phyloP scores from a whole-genome alignment of 2,888 invertebrate genomes.

The Eilema sororculum region DNA sequence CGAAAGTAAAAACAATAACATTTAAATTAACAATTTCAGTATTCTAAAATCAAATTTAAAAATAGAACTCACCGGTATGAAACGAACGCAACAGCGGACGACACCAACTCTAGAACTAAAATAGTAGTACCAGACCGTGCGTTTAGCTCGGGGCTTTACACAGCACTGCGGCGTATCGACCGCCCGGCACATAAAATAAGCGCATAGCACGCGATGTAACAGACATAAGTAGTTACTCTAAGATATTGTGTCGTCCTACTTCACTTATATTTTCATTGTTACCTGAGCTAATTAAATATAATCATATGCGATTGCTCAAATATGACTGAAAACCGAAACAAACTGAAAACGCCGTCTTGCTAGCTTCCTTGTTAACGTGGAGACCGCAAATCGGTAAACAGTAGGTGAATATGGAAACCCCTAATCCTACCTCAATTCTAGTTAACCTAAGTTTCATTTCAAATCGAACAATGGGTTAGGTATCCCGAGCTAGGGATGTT shows the following conservation, averaged over 20 bases:
- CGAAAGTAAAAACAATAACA: not conserved
- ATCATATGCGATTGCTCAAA: not conserved
- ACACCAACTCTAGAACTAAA: constrained; percentile 52
- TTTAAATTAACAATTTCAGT: not conserved
- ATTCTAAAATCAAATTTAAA: constrained; percentile 16
- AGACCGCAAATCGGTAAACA: not conserved
- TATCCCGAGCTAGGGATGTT: too few species aligned
- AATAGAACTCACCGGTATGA: constrained; percentile 53
- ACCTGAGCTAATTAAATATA: constrained; percentile 49
- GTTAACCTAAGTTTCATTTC: too few species aligned
- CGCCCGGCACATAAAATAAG: constrained; percentile 68
- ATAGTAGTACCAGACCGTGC: constrained; percentile 58
- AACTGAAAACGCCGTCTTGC: not conserved
- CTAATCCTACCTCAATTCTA: not conserved
- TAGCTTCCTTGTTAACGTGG: not conserved
- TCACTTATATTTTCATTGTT: constrained; percentile 48
- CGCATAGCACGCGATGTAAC: constrained; percentile 75
- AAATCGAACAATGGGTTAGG: too few species aligned
- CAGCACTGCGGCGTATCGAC: constrained; percentile 85
- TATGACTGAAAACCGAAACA: not conserved
- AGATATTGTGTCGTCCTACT: constrained; percentile 49
- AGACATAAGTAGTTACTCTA: constrained; percentile 55
- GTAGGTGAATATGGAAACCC: not conserved
- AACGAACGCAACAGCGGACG: constrained; percentile 53
- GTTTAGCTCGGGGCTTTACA: constrained; percentile 58